Evolutionary conservation across 1,140 invertebrate genomes (phyloP), one percentile per base, ranked within the genome.

Genomic region (Carcinoscorpius rotundicauda): DNA sequence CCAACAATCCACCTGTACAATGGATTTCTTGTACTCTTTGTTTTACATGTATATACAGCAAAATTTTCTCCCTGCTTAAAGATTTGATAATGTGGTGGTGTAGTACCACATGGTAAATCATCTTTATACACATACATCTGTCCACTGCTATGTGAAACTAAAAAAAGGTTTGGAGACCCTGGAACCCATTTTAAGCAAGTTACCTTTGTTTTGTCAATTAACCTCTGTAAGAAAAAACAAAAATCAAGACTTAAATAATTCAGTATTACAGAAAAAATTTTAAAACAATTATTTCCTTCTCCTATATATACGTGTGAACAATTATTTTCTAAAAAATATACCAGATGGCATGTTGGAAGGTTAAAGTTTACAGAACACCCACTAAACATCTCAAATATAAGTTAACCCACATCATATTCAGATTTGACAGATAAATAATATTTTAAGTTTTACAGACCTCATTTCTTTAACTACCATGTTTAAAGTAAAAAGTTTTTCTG

Each of bases 161-260:
- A 80, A 79, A 99, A 99, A 71, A 94, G 81, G 74, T 94, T 93
- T 68, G 86, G 84, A 52, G 93, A 95, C 60, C 88, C 88, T 11
- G 96, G 97, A 66, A 99, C 85, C 96, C 96, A 99, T 74, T 89
- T 87, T 73, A 99, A 87, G 78, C 96, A 98, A n/a, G 97, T 99
- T 69, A 98, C 96, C 80, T 92, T 89, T 63, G 88, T 94, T 80
- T 98, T 98, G 76, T 99, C 97, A 75, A 99, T 97, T 73, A 96
- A 79, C 77, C 94, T 87, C 91, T 96, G 83, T 29, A 29, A 29
- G 29, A 29, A 29, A 29, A 29, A 29, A 29, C 29, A 62, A 74
- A 85, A 80, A 73, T 72, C 71, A 71, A 72, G 75, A 70, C 60
- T 69, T 59, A 63, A 61, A 11, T 56, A 5, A 51, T 50, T 58